A percentile compares a stretch with the other conserved stretches of the same genome.
Conservation (phyloP, 1,140 invertebrate species). For the Teleogryllus occipitalis region DNA sequence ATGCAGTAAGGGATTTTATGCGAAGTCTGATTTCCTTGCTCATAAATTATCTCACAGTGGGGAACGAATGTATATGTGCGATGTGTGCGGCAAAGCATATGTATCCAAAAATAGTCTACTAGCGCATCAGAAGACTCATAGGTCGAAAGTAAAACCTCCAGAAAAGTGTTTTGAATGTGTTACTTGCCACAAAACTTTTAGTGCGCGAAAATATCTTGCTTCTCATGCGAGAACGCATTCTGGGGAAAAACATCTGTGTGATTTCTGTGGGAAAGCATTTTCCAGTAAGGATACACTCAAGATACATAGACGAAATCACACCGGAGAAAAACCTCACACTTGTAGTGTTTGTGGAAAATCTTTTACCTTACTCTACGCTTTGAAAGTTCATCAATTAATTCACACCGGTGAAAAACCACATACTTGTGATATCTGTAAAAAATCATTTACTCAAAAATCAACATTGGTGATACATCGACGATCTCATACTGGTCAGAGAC, state of each 20-base stretch:
- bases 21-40: conserved; percentile 49
- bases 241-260: conserved; percentile 42
- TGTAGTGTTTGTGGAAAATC: conserved; percentile 49
- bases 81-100: conserved; percentile 24
- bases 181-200: conserved; percentile 31
- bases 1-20: conserved; percentile 64
- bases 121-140: conserved; percentile 45
- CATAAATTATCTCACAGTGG: conserved; percentile 30
- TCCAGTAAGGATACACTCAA: conserved; percentile 21
- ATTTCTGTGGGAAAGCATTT: conserved; percentile 21
- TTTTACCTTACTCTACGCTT: conserved; percentile 31
- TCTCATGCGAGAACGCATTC: conserved; percentile 46
- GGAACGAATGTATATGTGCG: conserved; percentile 18
- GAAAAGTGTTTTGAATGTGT: conserved; percentile 45
- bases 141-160: conserved; percentile 39
- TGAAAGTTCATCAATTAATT: conserved; percentile 22
- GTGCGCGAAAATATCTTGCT: conserved; percentile 32
- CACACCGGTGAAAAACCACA: conserved; percentile 42
- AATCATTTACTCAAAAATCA: conserved; percentile 71
- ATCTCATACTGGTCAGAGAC: conserved; percentile 67
- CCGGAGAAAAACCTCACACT: conserved; percentile 62
- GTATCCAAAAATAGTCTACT: conserved; percentile 32
- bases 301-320: conserved; percentile 59
- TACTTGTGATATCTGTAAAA: conserved; percentile 46
- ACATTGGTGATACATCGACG: conserved; percentile 64